These are phyloP conservation scores for Hippopotamus amphibius DNA, from an alignment of 2,113 vertebrate genomes.

Conservation along the genomic window DNA sequence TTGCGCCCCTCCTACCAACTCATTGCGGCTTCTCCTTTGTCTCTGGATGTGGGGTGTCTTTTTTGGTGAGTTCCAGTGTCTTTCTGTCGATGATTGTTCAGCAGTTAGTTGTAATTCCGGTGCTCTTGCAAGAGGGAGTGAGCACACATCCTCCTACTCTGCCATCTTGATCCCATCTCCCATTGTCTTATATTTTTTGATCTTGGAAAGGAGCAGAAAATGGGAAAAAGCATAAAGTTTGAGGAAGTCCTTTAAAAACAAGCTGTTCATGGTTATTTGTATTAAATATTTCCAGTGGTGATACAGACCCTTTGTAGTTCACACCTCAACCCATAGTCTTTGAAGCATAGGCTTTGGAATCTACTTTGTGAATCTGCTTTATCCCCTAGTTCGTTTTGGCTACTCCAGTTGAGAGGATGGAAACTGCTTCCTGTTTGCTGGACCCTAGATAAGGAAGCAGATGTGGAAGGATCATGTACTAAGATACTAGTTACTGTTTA, in stretches of 20 bases:
- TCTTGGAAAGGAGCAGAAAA: neutral
- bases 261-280: neutral
- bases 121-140: too few species aligned
- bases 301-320: neutral
- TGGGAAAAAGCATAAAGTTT: neutral
- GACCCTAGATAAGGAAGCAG: too few species aligned
- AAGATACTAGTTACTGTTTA: neutral
- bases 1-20: too few species aligned
- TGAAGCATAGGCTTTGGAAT: neutral
- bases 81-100: too few species aligned
- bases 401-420: neutral
- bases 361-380: neutral
- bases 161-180: too few species aligned
- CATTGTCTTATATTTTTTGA: neutral
- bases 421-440: neutral
- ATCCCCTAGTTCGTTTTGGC: neutral
- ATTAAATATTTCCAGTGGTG: too few species aligned
- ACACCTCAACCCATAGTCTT: neutral
- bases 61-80: too few species aligned
- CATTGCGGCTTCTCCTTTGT: too few species aligned
- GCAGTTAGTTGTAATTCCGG: too few species aligned
- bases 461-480: fast-evolving
- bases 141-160: too few species aligned
- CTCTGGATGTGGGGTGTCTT: too few species aligned
- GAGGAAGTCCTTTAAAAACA: neutral